Evolutionary conservation across 2,797 vertebrate genomes (phyloP).

Genomic region (Lates japonicus): DNA sequence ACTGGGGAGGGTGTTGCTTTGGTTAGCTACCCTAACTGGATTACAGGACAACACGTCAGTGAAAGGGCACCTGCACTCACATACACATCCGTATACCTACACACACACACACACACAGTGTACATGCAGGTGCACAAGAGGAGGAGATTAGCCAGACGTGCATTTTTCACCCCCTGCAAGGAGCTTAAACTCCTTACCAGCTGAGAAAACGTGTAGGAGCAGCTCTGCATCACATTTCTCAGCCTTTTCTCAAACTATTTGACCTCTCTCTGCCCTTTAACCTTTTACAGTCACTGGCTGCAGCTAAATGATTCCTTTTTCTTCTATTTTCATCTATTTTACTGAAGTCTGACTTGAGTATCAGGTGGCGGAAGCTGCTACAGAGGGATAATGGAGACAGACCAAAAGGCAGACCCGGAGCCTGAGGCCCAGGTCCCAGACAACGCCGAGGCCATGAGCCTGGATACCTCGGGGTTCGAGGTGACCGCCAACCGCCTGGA

Average conservation of each 20-base stretch:
- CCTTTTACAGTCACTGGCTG: background rate
- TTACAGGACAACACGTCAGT: constrained; percentile 68
- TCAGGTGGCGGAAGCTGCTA: constrained; percentile 12
- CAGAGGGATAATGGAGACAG: constrained; percentile 51
- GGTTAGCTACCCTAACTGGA: constrained; percentile 72
- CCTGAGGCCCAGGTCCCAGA: constrained; percentile 36
- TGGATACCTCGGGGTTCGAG: constrained; percentile 52
- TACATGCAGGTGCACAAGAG: constrained; percentile 38
- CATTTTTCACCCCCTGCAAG: constrained; percentile 47
- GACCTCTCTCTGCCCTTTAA: background rate
- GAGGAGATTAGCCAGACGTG: constrained; percentile 66
- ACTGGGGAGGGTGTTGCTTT: constrained; percentile 20
- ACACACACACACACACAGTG: constrained; percentile 33
- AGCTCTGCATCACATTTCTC: constrained; percentile 16
- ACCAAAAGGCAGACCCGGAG: constrained; percentile 28
- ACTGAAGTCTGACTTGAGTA: constrained; percentile 37
- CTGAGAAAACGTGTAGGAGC: constrained; percentile 13
- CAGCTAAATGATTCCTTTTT: constrained; percentile 41
- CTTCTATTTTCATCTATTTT: constrained; percentile 50
- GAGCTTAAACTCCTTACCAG: constrained; percentile 60
- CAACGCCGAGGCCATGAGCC: background rate
- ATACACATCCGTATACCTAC: constrained; percentile 13
- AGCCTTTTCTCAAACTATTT: constrained; percentile 6
- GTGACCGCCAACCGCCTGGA: constrained; percentile 84
- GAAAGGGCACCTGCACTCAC: constrained; percentile 63